Evolutionary conservation across 2,797 vertebrate species (phyloP), one percentile per base, ranked within the genome.

Genomic region (Chrosomus eos): DNA sequence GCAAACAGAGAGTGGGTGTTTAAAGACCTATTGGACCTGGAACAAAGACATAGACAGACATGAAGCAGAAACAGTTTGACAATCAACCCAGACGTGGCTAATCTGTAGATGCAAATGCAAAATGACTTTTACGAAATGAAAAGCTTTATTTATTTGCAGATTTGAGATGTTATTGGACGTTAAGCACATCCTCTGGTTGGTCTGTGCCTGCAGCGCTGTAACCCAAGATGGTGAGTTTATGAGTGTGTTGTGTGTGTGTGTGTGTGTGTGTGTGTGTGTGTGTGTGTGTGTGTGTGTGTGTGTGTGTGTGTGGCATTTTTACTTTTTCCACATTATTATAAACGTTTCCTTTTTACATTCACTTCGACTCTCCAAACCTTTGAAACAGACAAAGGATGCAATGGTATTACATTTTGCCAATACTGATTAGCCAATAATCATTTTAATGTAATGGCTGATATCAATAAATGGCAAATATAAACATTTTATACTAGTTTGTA

Each of bases 81-180:
- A 21, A 9, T 9, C 53, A 48, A 18, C 53, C 80, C 4, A 33
- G 31, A 33, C 31, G 2, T 33, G 4, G 31, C 45, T 48, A 45
- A 43, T 45, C 33, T 77, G 14, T 51, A 55, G 16, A 40, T 28
- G 31, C 55, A 19, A 31, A 48, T 36, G 26, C 14, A 51, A 6
- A 51, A 5, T 66, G n/a, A n/a, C 36, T 77, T 72, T 67, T 33
- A n/a, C 3, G 9, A 48, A 60, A 72, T 21, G 16, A 33, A 45
- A 68, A 18, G 28, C 58, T n/a, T 38, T 19, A 23, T 82, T 80
- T 83, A 26, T 92, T 81, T 90, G 82, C 90, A 94, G 97, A 93
- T 91, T 90, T 93, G 95, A 96, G 93, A 98, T 98, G 97, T 90
- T 94, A 87, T 87, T 93, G 88, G 94, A 88, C 88, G 88, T 96